These are phyloP conservation scores for Spodoptera picta DNA, from an alignment of 2,888 invertebrate species.

Conservation along the genomic window DNA sequence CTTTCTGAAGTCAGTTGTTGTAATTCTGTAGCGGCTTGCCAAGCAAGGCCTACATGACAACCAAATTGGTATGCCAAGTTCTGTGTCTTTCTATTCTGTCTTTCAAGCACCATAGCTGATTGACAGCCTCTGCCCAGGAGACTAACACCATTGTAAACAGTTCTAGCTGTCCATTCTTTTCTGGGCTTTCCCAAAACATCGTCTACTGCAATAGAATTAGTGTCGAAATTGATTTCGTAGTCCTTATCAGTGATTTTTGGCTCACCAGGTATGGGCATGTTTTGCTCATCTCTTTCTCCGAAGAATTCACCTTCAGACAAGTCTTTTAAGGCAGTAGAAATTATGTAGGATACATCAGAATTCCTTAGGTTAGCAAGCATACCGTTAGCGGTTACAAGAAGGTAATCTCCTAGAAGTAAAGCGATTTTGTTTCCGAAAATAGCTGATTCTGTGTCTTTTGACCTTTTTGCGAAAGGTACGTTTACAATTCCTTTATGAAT, in stretches of 20 bases:
- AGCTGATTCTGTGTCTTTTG: conserved; percentile 91
- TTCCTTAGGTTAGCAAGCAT: conserved; percentile 93
- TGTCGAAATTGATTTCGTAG: conserved; percentile 78
- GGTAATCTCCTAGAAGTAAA: conserved; percentile 94
- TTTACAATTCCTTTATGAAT: conserved; percentile 91
- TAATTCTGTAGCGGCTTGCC: conserved; percentile 91
- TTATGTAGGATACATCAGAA: conserved; percentile 93
- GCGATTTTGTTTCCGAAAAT: conserved; percentile 97
- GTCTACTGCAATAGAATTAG: conserved; percentile 74
- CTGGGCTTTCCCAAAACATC: conserved; percentile 88
- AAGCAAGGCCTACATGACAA: conserved; percentile 93
- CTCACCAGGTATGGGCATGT: conserved; percentile 91
- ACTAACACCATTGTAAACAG: conserved; percentile 91
- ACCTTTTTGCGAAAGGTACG: conserved; percentile 85
- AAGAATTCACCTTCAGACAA: conserved; percentile 95
- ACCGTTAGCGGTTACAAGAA: conserved; percentile 93
- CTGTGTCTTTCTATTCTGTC: conserved; percentile 91
- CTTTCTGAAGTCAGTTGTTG: conserved; percentile 87
- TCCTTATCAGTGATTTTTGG: conserved; percentile 81
- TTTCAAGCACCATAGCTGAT: conserved; percentile 93
- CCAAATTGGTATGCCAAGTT: conserved; percentile 94
- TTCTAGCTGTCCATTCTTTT: conserved; percentile 92
- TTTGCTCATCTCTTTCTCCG: conserved; percentile 92
- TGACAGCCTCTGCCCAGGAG: conserved; percentile 93
- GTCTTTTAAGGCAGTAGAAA: conserved; percentile 94